A percentile compares a stretch with the other conserved stretches of the same genome.
Evolutionary conservation across 1,140 invertebrate genomes (phyloP).

Genomic region (Leptonema lineaticorne): DNA sequence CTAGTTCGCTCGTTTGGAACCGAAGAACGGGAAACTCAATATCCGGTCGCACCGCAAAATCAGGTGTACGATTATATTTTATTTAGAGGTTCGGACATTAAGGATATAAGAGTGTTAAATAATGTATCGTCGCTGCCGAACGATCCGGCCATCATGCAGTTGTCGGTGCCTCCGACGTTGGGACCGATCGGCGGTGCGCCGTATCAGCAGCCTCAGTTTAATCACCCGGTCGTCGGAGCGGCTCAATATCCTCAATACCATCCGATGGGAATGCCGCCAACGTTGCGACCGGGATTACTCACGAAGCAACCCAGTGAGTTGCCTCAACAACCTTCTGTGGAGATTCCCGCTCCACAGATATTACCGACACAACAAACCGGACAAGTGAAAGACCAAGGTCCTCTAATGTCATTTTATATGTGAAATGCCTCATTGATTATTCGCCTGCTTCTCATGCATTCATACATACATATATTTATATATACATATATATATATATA

Average conservation of each 20-base stretch:
- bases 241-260: conserved; percentile 55
- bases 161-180: conserved; percentile 69
- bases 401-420: conserved; percentile 41
- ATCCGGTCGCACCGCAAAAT: conserved; percentile 91
- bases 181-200: conserved; percentile 46
- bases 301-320: conserved; percentile 79
- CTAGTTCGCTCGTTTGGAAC: conserved; percentile 98
- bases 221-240: conserved; percentile 51
- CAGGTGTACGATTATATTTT: conserved; percentile 99
- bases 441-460: conserved; percentile 7
- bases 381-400: conserved; percentile 68
- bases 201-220: conserved; percentile 51
- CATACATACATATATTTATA: no score
- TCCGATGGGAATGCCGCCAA: conserved; percentile 63
- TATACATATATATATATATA: no score
- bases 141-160: conserved; percentile 95
- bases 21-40: conserved; percentile 92
- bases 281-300: conserved; percentile 53
- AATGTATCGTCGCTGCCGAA: conserved; percentile 75
- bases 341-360: conserved; percentile 48
- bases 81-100: conserved; percentile 97
- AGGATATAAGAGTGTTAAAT: conserved; percentile 94
- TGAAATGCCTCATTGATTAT: conserved; percentile 6
- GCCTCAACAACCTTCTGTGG: conserved; percentile 57
- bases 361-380: conserved; percentile 54